Conservation (phyloP, 1,140 invertebrate species). For the Drosophila hydei region DNA sequence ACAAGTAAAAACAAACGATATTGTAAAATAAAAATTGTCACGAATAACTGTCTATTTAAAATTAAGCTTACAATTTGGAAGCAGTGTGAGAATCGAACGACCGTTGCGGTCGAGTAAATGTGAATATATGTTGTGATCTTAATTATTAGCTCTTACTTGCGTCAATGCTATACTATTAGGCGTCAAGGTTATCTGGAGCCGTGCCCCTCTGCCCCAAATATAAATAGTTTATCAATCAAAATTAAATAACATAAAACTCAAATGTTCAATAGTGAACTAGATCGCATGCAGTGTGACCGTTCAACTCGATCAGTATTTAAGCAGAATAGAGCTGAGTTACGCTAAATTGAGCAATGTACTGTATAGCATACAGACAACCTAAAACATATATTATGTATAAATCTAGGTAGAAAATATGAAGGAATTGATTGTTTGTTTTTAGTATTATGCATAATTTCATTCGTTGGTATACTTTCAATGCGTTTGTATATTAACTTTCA, state of each 20-base stretch:
- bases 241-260: conserved; percentile 63
- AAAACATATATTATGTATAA: too few species aligned
- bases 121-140: conserved; percentile 27
- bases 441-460: too few species aligned
- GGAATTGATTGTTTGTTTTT: too few species aligned
- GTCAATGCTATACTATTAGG: conserved; percentile 56
- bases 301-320: background rate
- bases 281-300: conserved; percentile 25
- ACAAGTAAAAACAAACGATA: too few species aligned
- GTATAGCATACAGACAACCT: too few species aligned
- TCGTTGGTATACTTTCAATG: too few species aligned
- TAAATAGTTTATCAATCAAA: conserved; percentile 59
- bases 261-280: conserved; percentile 28
- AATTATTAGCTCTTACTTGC: conserved; percentile 53
- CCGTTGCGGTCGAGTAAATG: conserved; percentile 60
- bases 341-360: background rate
- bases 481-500: too few species aligned
- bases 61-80: conserved; percentile 4
- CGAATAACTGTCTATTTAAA: conserved; percentile 4
- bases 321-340: background rate
- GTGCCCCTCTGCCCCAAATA: conserved; percentile 35
- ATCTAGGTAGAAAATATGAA: too few species aligned
- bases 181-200: conserved; percentile 63
- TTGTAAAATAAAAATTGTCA: background rate
- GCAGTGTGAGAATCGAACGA: background rate